A percentile compares a stretch with the other conserved stretches of the same genome.
Evolutionary conservation across 1,140 invertebrate genomes (phyloP).

Genomic region (Drosophila triauraria): DNA sequence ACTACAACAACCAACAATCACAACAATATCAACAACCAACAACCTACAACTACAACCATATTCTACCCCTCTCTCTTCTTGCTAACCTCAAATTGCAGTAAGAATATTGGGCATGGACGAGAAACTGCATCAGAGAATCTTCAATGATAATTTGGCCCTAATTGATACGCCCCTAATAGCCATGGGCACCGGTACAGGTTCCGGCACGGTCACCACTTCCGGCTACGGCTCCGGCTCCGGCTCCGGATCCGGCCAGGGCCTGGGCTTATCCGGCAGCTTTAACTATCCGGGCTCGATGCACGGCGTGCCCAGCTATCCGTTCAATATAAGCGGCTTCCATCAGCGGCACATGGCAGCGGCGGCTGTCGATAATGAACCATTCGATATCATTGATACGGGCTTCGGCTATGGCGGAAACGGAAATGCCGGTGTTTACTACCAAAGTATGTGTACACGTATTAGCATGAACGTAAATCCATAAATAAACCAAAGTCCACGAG

Average conservation of each 20-base stretch:
- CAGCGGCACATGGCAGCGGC: slow-evolving; percentile 78
- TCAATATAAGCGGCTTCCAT: slow-evolving; percentile 84
- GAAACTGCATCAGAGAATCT: slow-evolving; percentile 84
- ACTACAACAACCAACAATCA: slow-evolving; percentile 41
- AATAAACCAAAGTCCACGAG: slow-evolving; percentile 49
- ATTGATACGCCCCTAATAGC: slow-evolving; percentile 85
- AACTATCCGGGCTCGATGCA: slow-evolving; percentile 80
- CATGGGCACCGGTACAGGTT: slow-evolving; percentile 46
- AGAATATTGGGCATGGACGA: slow-evolving; percentile 85
- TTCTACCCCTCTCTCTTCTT: slow-evolving; percentile 76
- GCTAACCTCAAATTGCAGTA: slow-evolving; percentile 80
- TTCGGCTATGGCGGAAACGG: slow-evolving; percentile 73
- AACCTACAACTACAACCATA: slow-evolving; percentile 63
- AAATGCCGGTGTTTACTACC: slow-evolving; percentile 81
- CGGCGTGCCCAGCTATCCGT: slow-evolving; percentile 83
- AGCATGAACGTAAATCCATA: slow-evolving; percentile 79
- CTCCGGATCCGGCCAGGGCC: slow-evolving; percentile 11
- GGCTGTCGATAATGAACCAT: slow-evolving; percentile 74
- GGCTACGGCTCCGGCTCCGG: slow-evolving; percentile 26
- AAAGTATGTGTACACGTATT: slow-evolving; percentile 83
- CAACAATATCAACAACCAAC: slow-evolving; percentile 8
- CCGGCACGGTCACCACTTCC: slow-evolving; percentile 42
- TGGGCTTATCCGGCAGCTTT: slow-evolving; percentile 54
- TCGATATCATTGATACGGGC: slow-evolving; percentile 82
- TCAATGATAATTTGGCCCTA: slow-evolving; percentile 84